Evolutionary conservation across 2,888 invertebrate species (phyloP).

Genomic region (Abrostola tripartita): DNA sequence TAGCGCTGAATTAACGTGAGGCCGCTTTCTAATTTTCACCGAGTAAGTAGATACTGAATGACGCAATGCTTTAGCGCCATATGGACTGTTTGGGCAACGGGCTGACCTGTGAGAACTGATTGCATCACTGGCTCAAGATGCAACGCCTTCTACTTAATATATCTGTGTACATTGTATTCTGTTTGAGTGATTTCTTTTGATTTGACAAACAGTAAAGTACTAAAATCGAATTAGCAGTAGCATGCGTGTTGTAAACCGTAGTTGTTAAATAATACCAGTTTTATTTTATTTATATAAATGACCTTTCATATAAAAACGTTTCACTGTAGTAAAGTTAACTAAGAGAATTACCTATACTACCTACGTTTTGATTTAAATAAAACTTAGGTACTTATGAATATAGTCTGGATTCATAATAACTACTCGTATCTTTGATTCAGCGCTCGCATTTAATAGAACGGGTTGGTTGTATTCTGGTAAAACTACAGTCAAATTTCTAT

Average conservation of each 20-base stretch:
- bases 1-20: slow-evolving; percentile 63
- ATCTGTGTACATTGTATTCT: slow-evolving; percentile 29
- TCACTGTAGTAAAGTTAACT: too few species aligned
- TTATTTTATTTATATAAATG: too few species aligned
- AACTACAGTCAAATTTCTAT: slow-evolving; percentile 24
- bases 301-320: too few species aligned
- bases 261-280: too few species aligned
- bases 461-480: slow-evolving; percentile 7
- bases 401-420: too few species aligned
- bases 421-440: too few species aligned
- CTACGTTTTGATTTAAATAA: too few species aligned
- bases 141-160: slow-evolving; percentile 35
- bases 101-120: slow-evolving; percentile 63
- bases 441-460: not conserved
- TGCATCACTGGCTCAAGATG: slow-evolving; percentile 63
- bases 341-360: too few species aligned
- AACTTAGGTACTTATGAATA: too few species aligned
- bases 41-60: slow-evolving; percentile 65
- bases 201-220: slow-evolving; percentile 6
- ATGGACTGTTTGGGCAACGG: slow-evolving; percentile 67
- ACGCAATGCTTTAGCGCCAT: slow-evolving; percentile 70
- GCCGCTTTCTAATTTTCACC: slow-evolving; percentile 81
- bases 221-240: too few species aligned
- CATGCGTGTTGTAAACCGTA: too few species aligned
- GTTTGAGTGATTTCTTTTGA: slow-evolving; percentile 20